Conservation (phyloP, 2,888 invertebrate species). For the Dromius quadrimaculatus region DNA sequence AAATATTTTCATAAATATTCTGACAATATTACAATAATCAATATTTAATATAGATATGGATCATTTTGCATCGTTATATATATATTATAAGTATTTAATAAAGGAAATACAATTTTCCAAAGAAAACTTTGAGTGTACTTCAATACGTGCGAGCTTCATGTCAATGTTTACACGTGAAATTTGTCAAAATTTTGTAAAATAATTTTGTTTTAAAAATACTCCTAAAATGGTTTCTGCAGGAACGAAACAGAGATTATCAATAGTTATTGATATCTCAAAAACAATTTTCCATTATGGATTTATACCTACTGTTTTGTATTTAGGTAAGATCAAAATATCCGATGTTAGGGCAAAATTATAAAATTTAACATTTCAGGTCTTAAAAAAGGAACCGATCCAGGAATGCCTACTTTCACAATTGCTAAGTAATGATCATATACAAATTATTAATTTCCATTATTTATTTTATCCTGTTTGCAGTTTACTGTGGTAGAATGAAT, state of each 20-base stretch:
- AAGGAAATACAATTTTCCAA: no score
- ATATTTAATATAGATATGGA: no score
- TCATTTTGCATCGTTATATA: no score
- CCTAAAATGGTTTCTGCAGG: conserved; percentile 66
- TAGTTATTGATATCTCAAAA: conserved; percentile 72
- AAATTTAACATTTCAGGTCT: conserved; percentile 69
- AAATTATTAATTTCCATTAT: conserved; percentile 23
- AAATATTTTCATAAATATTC: no score
- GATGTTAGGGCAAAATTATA: conserved; percentile 17
- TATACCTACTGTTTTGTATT: conserved; percentile 76
- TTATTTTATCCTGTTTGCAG: conserved; percentile 61
- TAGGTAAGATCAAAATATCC: conserved; percentile 67
- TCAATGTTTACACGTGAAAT: conserved; percentile 29
- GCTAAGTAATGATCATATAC: conserved; percentile 37
- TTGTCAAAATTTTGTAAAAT: conserved; percentile 5
- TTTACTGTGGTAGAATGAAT: conserved; percentile 64
- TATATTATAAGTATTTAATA: no score
- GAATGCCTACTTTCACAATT: conserved; percentile 69
- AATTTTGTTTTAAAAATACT: no score
- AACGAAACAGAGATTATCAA: conserved; percentile 72
- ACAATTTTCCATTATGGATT: conserved; percentile 78
- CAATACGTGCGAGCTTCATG: conserved; percentile 18
- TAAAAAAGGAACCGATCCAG: conserved; percentile 76
- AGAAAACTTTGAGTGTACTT: no score
- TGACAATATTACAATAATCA: no score